phyloP scores from a whole-genome alignment of 2,888 invertebrate genomes.

The Oscheius sp. region DNA sequence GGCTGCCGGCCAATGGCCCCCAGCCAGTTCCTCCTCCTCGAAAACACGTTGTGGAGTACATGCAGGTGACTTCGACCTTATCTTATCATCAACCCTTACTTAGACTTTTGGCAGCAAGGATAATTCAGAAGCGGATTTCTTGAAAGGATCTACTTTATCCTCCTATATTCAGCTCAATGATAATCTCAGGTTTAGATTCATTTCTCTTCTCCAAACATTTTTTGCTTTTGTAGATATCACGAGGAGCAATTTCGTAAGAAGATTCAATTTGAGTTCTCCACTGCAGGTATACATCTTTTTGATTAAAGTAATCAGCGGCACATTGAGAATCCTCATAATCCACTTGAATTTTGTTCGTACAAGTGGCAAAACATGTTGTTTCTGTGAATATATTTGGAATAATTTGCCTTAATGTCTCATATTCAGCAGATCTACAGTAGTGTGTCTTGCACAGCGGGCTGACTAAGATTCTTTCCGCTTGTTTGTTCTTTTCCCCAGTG shows the following conservation, averaged over 20 bases:
- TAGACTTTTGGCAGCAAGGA: constrained; percentile 59
- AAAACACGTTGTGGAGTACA: constrained; percentile 61
- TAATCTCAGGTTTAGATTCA: constrained; percentile 60
- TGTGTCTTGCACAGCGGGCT: no score
- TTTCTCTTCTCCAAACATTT: not conserved
- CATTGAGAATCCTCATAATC: no score
- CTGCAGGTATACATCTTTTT: no score
- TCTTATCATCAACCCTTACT: constrained; percentile 26
- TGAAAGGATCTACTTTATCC: constrained; percentile 59
- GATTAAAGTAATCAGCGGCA: no score
- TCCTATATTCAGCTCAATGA: constrained; percentile 65
- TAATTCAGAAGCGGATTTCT: constrained; percentile 58
- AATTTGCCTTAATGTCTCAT: no score
- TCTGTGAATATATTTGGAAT: no score
- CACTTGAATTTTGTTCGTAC: no score
- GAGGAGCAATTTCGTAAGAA: constrained; percentile 64
- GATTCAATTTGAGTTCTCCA: constrained; percentile 56
- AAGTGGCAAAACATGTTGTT: no score
- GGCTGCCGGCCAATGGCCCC: constrained; percentile 42
- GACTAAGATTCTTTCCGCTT: no score
- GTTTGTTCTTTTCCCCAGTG: no score
- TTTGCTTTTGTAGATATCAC: constrained; percentile 48
- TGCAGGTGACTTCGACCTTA: constrained; percentile 49
- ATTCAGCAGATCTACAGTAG: no score
- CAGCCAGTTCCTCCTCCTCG: constrained; percentile 39